Evolutionary conservation across 1,140 invertebrate species (phyloP), one percentile per base, ranked within the genome.

Genomic region (Drosophila kohkoa): DNA sequence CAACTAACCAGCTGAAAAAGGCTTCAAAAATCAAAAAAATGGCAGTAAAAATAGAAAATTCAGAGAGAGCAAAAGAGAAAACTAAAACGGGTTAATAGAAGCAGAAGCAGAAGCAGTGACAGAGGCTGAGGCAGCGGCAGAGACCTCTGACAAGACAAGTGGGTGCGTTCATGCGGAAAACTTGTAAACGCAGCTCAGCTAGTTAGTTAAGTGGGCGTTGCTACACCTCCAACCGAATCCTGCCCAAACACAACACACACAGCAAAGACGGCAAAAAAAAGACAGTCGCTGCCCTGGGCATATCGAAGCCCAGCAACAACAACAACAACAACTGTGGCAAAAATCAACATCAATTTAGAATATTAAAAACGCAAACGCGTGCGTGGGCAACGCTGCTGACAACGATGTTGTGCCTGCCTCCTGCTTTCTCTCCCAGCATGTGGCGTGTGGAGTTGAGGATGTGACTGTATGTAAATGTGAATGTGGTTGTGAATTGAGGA

Each of bases 311-410:
- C 49, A 79, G 49, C 64, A 79, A 71, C 65, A 71, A 15, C 46
- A 49, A n/a, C n/a, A n/a, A 41, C 63, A 51, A 11, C 57, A 55
- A 70, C 58, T 54, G 58, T 54, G 55, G 80, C 81, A 80, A 88
- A 86, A 87, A 88, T 87, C 83, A 87, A 87, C 83, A 87, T 87
- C 83, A 87, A 87, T 87, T 87, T 87, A 87, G 83, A 87, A 87
- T 87, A 87, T 87, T 88, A 87, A 87, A 87, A 87, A 87, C 80
- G 70, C 83, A 88, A 81, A 88, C 77, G 63, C 81, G 58, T 75
- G 60, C 68, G 62, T 62, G 49, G 63, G 48, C 49, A 55, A 55
- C 43, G n/a, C n/a, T 30, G 73, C 69, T 72, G 57, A 65, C 16
- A 57, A 11, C n/a, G 13, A 77, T 46, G 57, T 41, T 59, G 67